Evolutionary conservation across 2,888 invertebrate species (phyloP), one percentile per base, ranked within the genome.

Genomic region (Xiphydria camelus): DNA sequence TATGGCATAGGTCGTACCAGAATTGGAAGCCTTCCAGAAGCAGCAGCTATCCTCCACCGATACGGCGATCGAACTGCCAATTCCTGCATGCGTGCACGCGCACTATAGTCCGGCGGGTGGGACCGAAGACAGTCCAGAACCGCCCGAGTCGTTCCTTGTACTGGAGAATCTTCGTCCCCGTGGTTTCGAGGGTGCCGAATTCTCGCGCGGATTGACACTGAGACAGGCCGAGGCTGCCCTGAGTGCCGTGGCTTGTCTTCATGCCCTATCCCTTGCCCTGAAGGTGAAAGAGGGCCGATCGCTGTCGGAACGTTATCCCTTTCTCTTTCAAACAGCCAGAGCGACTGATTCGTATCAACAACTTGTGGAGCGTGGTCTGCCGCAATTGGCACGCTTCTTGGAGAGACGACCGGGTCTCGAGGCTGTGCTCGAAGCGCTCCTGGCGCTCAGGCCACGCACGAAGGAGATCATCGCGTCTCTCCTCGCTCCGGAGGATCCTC

Each of bases 301-400:
- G 1, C 64, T 84, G 6, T 77, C 79, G 1, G 80, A 82, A 53
- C 76, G 79, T 33, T 84, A 83, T 57, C 81, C 82, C 10, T 90
- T 89, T 67, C 78, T 90, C 10, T 89, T 90, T 62, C 88, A 89
- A 59, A 88, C 88, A 23, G 86, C 86, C 29, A 80, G 87, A 63
- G 89, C 89, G 0, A 88, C 89, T 0, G 88, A 89, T 55, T 89
- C 89, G 3, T 90, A 89, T 65, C 85, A 89, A 51, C 87, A 89
- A 47, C 78, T 90, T 18, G 87, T 90, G 3, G 85, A 89, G 63
- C 80, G 89, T 46, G 89, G 89, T 1, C 76, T 90, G 14, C 89
- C 89, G 0, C 89, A 89, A 64, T 78, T 89, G 17, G 83, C 87
- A 51, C 82, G 83, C 43, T 90, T 90, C 67, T 75, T 90, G 33